Base-by-base conservation (phyloP, 2,888 invertebrate genomes). In the Ligdia adustata region DNA sequence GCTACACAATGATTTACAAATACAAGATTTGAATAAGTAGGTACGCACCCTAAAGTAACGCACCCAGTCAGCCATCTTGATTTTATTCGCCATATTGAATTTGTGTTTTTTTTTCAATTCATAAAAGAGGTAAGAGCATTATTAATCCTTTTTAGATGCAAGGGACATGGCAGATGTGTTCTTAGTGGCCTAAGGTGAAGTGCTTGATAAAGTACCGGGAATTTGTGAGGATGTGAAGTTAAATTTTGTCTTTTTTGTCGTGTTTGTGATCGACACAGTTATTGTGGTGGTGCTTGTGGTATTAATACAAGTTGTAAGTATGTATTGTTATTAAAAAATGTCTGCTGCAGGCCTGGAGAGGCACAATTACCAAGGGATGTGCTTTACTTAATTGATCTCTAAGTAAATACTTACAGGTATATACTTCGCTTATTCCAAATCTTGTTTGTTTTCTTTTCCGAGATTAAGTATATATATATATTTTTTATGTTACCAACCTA, bases 21-120 rank as follows among this genome's bases (percentile, higher is more conserved):
- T 33, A n/a, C 14, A 24, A 32, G 18, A 40, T 45, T 50, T 41
- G 40, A 56, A 59, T 56, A 54, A n/a, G n/a, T n/a, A n/a, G n/a
- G n/a, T n/a, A 39, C 37, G 40, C 56, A 43, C 56, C 59, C 54
- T 50, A 52, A 31, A 41, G 50, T 52, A 52, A 53, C 16, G 51
- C 86, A 86, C 86, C 86, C 82, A 81, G 49, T 51, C 76, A 68
- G 83, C 86, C 87, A 88, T 86, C 67, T 86, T 85, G 75, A 44
- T 64, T 67, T 73, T 64, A 73, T 78, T 70, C 76, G 78, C 79
- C 78, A 78, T 81, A 62, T 81, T 79, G 71, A 7, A 22, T 16
- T 16, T 22, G 22, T 22, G n/a, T 22, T 75, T 78, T 81, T 75
- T 73, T 74, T 75, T 78, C 81, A 32, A 9, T 79, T 75, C 78